A percentile compares a stretch with the other conserved stretches of the same genome.
phyloP scores from a whole-genome alignment of 2,797 vertebrate species.

The Gallinago nigripennis region DNA sequence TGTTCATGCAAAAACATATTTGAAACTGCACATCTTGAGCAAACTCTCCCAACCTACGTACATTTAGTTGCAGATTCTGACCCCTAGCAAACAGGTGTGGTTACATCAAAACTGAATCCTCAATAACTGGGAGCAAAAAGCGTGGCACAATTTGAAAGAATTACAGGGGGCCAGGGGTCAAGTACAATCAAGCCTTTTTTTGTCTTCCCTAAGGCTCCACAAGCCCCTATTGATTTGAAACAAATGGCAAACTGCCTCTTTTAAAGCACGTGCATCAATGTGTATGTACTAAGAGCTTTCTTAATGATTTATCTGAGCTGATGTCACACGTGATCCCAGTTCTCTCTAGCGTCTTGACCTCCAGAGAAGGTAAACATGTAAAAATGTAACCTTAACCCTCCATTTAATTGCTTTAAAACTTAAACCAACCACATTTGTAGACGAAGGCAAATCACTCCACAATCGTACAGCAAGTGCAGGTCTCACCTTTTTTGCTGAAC shows the following conservation, averaged over 20 bases:
- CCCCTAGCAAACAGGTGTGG: not conserved
- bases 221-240: slow-evolving; percentile 18
- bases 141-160: not conserved
- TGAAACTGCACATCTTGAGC: not conserved
- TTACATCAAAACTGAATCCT: not conserved
- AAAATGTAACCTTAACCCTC: not conserved
- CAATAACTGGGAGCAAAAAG: not conserved
- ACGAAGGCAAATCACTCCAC: not conserved
- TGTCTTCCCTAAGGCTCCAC: not conserved
- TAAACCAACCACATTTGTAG: not conserved
- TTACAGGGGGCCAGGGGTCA: not conserved
- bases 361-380: slow-evolving; percentile 9
- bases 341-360: slow-evolving; percentile 9
- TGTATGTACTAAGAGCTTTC: not conserved
- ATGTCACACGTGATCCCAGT: not conserved
- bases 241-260: slow-evolving; percentile 3
- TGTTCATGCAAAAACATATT: not conserved
- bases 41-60: not conserved
- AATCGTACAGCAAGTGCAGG: not conserved
- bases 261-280: not conserved
- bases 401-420: not conserved
- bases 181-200: not conserved
- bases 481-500: slow-evolving; percentile 84
- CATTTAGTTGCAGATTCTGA: not conserved
- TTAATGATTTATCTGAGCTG: slow-evolving; percentile 39